phyloP scores from a whole-genome alignment of 2,797 vertebrate species.

The Morus bassanus region DNA sequence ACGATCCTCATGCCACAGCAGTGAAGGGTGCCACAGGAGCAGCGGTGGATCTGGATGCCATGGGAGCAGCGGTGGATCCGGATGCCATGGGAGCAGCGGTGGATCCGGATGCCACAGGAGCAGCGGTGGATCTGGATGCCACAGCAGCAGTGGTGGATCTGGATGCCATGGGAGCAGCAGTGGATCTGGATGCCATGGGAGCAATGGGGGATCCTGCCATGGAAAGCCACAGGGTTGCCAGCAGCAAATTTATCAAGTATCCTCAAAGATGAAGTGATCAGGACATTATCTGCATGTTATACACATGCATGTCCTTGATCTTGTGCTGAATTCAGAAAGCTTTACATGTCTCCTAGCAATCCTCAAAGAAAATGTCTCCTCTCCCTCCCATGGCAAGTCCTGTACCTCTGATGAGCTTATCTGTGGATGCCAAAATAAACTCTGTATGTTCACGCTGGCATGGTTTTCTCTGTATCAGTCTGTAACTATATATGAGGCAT shows the following conservation, averaged over 20 bases:
- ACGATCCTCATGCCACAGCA: rapidly evolving
- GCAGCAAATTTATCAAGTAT: constrained; percentile 1
- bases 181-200: neutral
- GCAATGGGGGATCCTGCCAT: neutral
- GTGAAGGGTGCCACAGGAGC: neutral
- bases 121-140: neutral
- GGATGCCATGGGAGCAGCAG: no score
- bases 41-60: neutral
- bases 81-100: no score
- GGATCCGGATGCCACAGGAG: neutral
- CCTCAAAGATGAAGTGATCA: neutral
- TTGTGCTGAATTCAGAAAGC: neutral
- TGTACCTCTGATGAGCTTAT: neutral
- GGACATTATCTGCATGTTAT: rapidly evolving
- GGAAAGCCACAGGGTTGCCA: neutral
- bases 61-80: neutral
- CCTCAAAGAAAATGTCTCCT: neutral
- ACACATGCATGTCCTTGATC: rapidly evolving
- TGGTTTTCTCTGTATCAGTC: rapidly evolving
- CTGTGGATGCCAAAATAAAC: neutral
- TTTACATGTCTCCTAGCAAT: neutral
- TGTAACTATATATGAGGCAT: neutral
- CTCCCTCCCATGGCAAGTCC: neutral
- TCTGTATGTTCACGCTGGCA: rapidly evolving
- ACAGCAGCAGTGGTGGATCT: neutral